Percentiles rank a stretch among this genome's conserved stretches.
Conservation (phyloP, 2,888 invertebrate species). For the Helleia helle region DNA sequence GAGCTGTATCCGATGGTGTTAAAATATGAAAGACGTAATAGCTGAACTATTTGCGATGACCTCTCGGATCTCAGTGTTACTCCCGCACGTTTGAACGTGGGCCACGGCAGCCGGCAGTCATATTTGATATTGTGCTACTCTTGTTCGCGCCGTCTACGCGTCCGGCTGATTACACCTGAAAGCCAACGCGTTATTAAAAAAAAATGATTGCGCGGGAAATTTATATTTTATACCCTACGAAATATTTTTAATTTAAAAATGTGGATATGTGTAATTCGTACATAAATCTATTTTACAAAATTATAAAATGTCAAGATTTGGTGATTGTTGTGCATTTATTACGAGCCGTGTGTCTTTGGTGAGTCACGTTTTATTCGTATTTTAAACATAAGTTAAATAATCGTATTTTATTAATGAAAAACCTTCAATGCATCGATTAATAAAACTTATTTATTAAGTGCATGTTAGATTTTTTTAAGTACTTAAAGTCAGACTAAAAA, state of each 20-base stretch:
- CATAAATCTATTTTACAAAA: not conserved
- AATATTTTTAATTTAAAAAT: slow-evolving; percentile 11
- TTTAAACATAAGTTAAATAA: too few species aligned
- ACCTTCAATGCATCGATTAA: too few species aligned
- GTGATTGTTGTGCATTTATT: slow-evolving; percentile 35
- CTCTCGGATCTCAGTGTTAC: slow-evolving; percentile 30
- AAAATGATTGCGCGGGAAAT: slow-evolving; percentile 21
- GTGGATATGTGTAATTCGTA: slow-evolving; percentile 5
- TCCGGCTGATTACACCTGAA: slow-evolving; percentile 14
- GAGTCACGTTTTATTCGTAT: slow-evolving; percentile 31
- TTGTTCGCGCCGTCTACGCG: slow-evolving; percentile 21
- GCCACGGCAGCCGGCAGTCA: slow-evolving; percentile 28
- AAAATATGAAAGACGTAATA: not conserved
- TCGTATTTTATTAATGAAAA: too few species aligned
- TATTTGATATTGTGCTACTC: slow-evolving; percentile 29
- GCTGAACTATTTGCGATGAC: slow-evolving; percentile 27
- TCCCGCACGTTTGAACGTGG: too few species aligned
- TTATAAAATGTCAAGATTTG: slow-evolving; percentile 29
- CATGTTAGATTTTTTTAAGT: too few species aligned
- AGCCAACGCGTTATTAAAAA: slow-evolving; percentile 10
- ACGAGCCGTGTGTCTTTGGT: slow-evolving; percentile 49
- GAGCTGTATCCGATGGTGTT: not conserved
- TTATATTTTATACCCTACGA: slow-evolving; percentile 15
- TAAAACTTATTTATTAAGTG: too few species aligned
- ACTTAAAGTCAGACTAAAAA: too few species aligned